These are phyloP conservation scores for Sialia sialis DNA, from an alignment of 2,113 vertebrate species.

Conservation along the genomic window DNA sequence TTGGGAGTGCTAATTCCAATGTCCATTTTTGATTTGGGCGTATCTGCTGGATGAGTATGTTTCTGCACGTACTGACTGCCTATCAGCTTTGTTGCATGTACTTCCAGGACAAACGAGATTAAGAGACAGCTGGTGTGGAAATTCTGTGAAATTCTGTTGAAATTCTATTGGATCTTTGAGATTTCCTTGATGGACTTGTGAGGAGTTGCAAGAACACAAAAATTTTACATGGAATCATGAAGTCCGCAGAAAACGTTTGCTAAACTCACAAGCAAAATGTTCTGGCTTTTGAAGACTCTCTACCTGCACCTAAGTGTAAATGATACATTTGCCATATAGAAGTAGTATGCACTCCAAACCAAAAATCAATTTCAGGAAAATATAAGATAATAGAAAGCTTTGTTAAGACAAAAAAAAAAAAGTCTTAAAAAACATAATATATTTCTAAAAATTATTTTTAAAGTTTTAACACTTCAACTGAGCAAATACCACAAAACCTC, in stretches of 20 bases:
- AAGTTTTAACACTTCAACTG: background rate
- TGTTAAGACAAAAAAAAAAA: background rate
- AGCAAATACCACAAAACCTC: background rate
- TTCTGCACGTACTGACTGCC: background rate
- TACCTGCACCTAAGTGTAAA: background rate
- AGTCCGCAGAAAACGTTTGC: background rate
- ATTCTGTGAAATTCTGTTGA: background rate
- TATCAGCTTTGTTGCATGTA: background rate
- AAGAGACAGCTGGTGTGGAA: background rate
- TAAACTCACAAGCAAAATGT: background rate
- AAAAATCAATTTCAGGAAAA: background rate
- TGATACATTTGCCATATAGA: background rate
- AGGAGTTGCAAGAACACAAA: background rate
- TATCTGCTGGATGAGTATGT: background rate
- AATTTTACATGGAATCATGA: background rate
- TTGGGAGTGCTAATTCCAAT: background rate
- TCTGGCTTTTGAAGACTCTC: background rate
- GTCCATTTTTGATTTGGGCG: background rate
- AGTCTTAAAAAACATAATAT: background rate
- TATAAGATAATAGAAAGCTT: background rate
- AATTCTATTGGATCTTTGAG: background rate
- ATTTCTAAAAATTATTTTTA: background rate
- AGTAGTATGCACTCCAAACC: background rate
- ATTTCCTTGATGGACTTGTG: background rate
- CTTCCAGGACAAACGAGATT: background rate